These are phyloP conservation scores for Cercopithecus mona DNA, from an alignment of 2,113 vertebrate genomes.

Conservation along the genomic window DNA sequence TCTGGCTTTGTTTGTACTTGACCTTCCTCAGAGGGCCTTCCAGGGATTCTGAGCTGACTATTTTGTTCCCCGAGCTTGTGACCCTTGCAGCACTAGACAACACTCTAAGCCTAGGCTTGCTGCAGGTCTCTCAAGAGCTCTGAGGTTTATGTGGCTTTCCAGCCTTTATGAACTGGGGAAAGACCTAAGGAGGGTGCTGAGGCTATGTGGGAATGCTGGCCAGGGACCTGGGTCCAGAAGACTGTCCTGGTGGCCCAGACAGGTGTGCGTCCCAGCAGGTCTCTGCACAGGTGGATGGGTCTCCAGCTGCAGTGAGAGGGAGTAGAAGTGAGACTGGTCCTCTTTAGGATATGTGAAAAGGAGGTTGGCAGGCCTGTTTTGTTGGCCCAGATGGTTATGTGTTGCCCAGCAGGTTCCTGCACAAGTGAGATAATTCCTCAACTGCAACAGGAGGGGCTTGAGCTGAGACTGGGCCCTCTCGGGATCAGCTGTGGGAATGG, in stretches of 20 bases:
- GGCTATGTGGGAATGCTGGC: background rate
- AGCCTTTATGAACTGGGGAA: background rate
- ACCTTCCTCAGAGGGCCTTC: background rate
- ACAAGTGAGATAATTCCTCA: background rate
- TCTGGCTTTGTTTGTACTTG: background rate
- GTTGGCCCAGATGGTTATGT: background rate
- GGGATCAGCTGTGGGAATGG: background rate
- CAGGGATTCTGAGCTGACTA: background rate
- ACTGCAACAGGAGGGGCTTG: background rate
- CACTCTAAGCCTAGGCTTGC: background rate
- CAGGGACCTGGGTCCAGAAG: background rate
- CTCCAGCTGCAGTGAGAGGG: background rate
- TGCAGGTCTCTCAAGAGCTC: background rate
- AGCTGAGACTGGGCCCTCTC: background rate
- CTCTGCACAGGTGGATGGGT: background rate
- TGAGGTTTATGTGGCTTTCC: background rate
- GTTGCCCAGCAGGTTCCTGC: background rate
- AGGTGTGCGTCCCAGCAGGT: background rate
- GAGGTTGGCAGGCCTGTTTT: background rate
- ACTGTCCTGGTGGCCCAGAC: background rate
- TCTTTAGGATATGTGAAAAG: background rate
- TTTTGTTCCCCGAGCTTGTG: background rate
- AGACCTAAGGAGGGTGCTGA: background rate
- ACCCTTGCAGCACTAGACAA: background rate
- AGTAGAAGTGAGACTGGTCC: background rate